These are phyloP conservation scores for Tetheella fluctuosa DNA, from an alignment of 2,888 invertebrate species.

Conservation along the genomic window DNA sequence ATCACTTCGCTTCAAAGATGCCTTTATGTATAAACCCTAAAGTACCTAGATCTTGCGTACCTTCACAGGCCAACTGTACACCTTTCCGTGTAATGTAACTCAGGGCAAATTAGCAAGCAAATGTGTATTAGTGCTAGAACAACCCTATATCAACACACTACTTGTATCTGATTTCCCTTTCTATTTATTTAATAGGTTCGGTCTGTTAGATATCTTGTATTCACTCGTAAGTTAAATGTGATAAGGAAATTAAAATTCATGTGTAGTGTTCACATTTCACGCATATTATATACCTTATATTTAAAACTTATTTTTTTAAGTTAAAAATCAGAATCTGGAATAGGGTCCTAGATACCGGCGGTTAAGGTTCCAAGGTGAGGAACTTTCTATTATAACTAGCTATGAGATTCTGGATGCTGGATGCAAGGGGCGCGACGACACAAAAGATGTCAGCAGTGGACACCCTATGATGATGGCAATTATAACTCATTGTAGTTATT, in stretches of 20 bases:
- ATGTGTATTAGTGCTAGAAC: constrained; percentile 35
- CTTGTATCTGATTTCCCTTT: constrained; percentile 42
- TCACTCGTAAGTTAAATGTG: constrained; percentile 22
- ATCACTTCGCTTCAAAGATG: not conserved
- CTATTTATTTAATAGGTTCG: constrained; percentile 25
- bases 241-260: constrained; percentile 8
- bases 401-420: too few species aligned
- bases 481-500: too few species aligned
- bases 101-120: constrained; percentile 30
- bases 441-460: too few species aligned
- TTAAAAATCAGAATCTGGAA: too few species aligned
- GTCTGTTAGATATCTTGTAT: constrained; percentile 23
- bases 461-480: too few species aligned
- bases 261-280: too few species aligned
- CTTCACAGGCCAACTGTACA: not conserved
- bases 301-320: too few species aligned
- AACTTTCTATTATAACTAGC: too few species aligned
- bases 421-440: too few species aligned
- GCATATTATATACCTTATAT: too few species aligned
- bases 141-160: constrained; percentile 23
- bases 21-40: not conserved
- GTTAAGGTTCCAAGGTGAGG: too few species aligned
- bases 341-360: too few species aligned
- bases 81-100: constrained; percentile 7
- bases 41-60: not conserved